phyloP scores from a whole-genome alignment of 2,797 vertebrate species.

The Micromesistius poutassou region DNA sequence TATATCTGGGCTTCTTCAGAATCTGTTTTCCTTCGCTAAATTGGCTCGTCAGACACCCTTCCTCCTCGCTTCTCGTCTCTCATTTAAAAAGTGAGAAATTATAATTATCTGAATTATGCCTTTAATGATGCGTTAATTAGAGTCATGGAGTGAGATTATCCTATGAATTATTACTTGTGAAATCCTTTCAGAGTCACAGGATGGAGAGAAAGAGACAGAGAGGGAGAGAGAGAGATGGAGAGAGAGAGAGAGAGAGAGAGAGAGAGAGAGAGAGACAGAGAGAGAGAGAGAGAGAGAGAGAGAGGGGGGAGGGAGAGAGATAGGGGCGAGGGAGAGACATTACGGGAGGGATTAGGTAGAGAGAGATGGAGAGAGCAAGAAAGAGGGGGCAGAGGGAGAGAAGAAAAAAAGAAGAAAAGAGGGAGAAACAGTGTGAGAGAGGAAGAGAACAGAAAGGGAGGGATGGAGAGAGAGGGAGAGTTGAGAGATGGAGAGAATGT shows the following conservation, averaged over 20 bases:
- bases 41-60: constrained; percentile 74
- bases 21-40: constrained; percentile 72
- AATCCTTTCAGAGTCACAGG: constrained; percentile 74
- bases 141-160: constrained; percentile 84
- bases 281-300: constrained; percentile 22
- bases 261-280: constrained; percentile 16
- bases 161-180: constrained; percentile 82
- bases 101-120: constrained; percentile 89
- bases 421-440: constrained; percentile 16
- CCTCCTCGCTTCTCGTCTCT: constrained; percentile 68
- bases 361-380: constrained; percentile 21
- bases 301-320: constrained; percentile 1
- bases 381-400: constrained; percentile 16
- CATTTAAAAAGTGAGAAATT: constrained; percentile 87
- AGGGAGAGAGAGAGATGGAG: not conserved
- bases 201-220: constrained; percentile 45
- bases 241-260: constrained; percentile 19
- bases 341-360: not conserved
- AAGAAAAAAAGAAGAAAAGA: not conserved
- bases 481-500: constrained; percentile 35
- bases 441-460: constrained; percentile 20
- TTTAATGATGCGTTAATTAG: constrained; percentile 91
- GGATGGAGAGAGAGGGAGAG: constrained; percentile 7
- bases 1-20: constrained; percentile 51
- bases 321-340: not conserved